Base-by-base conservation (phyloP, 2,113 vertebrate genomes). In the Maccullochella peelii region DNA sequence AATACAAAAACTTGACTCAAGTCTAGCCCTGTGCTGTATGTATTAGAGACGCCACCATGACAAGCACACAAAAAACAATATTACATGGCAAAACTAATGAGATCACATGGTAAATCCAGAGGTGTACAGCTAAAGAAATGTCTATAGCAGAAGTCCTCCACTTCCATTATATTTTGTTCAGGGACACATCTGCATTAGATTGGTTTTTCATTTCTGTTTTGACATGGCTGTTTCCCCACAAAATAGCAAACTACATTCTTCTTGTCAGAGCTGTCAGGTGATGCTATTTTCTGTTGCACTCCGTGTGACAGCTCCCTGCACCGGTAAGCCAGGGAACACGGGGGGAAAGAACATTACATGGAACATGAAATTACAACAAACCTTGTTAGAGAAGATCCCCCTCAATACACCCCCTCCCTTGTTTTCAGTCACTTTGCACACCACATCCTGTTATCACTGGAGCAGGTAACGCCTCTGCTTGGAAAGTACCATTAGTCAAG, bases 361-460 rank as follows among this genome's bases (percentile, higher is more conserved):
- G 38, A 68, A 79, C 52, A 83, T 9, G 16, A 82, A 75, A 80
- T 83, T 1, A 84, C 36, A 83, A 11, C 50, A 42, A 50, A 79
- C 36, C 68, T 50, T 54, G 75, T 74, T 52, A 40, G 25, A 85
- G 77, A 57, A 44, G 55, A 47, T 42, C 62, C 77, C 49, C 80
- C 23, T 66, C 66, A 42, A 3, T n/a, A 25, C n/a, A 8, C 79
- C 66, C 70, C 66, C 52, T 63, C 65, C 1, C 70, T 73, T 67
- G 55, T 72, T 80, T 77, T 87, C 49, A 86, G 75, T 85, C 87
- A 79, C 57, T 89, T 62, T 70, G 73, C 85, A 66, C 69, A 92
- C 91, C 94, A 94, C 92, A 93, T 95, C 94, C 94, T 94, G 91
- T 90, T 65, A 70, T 14, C 66, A 11, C 77, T 71, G 50, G 73